Evolutionary conservation across 2,888 invertebrate species (phyloP).

Genomic region (Noctua janthina): DNA sequence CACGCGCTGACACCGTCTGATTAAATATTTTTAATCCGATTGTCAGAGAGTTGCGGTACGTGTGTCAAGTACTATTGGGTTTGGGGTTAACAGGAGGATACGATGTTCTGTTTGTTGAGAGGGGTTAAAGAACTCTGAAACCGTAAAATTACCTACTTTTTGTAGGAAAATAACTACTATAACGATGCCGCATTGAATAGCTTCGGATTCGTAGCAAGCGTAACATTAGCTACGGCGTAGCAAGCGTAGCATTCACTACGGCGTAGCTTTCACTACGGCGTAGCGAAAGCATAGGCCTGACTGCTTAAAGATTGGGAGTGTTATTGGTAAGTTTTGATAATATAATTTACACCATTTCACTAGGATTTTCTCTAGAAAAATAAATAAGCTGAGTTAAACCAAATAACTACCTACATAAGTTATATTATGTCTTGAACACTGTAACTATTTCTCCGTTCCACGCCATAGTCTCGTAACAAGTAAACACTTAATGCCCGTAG

Average conservation of each 20-base stretch:
- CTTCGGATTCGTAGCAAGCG: background rate
- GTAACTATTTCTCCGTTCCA: conserved; percentile 40
- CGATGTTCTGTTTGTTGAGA: background rate
- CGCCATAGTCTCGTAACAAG: conserved; percentile 34
- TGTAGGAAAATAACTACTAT: background rate
- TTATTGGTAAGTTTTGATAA: background rate
- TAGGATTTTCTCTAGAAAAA: background rate
- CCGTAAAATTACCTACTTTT: background rate
- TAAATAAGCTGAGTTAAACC: background rate
- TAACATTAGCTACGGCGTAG: conserved; percentile 1
- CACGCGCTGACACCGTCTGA: conserved; percentile 62
- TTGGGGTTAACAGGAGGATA: conserved; percentile 9
- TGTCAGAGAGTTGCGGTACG: conserved; percentile 37
- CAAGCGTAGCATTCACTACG: background rate
- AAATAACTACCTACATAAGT: background rate
- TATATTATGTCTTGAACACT: background rate
- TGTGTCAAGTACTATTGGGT: conserved; percentile 30
- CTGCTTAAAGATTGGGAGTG: background rate
- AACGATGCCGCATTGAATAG: background rate
- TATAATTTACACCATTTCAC: background rate
- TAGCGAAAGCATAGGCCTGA: background rate
- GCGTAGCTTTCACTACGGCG: background rate
- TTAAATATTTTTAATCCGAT: conserved; percentile 69
- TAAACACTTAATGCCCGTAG: conserved; percentile 57
- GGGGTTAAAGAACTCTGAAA: background rate